Conservation (phyloP, 2,113 vertebrate species). For the Erpornis zantholeuca region DNA sequence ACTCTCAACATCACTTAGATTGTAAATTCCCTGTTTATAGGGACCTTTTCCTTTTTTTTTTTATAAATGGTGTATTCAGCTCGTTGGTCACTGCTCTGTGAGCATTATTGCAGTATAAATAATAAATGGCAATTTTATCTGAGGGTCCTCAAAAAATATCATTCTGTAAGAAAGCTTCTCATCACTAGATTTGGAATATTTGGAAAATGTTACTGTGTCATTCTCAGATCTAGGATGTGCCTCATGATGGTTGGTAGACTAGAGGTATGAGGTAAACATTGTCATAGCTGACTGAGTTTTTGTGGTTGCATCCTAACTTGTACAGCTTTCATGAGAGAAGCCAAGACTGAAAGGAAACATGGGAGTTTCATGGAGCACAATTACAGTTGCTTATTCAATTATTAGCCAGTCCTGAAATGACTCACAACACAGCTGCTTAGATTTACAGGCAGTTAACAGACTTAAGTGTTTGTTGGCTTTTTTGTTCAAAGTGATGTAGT, state of each 20-base stretch:
- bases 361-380: background rate
- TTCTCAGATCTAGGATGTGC: background rate
- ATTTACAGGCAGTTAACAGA: conserved; percentile 63
- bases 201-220: background rate
- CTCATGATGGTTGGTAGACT: background rate
- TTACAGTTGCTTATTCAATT: conserved; percentile 62
- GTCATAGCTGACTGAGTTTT: background rate
- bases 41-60: background rate
- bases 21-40: background rate
- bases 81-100: background rate
- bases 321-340: background rate
- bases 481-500: conserved; percentile 51
- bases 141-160: background rate
- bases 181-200: background rate
- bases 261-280: background rate
- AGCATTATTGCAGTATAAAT: background rate
- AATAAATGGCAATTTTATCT: background rate
- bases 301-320: background rate
- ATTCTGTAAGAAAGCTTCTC: background rate
- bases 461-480: conserved; percentile 48
- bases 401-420: conserved; percentile 35
- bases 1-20: background rate
- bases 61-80: background rate
- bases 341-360: conserved; percentile 2
- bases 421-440: conserved; percentile 64